Evolutionary conservation across 2,888 invertebrate species (phyloP).

Genomic region (Bugulina stolonifera): DNA sequence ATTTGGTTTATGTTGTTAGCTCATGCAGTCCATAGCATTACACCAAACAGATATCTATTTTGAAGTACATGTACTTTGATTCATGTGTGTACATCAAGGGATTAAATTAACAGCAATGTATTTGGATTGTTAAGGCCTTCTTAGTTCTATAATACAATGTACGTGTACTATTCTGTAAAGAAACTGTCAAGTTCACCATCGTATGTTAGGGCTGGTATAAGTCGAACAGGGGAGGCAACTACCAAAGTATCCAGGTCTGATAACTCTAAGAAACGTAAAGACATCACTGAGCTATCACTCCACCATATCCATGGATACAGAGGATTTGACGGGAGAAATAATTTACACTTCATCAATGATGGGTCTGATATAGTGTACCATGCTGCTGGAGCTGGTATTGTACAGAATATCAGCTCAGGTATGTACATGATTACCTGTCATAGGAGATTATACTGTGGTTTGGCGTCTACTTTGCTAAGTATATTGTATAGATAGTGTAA

Average conservation of each 20-base stretch:
- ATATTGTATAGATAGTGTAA: too few relatives aligned
- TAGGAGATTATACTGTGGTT: too few relatives aligned
- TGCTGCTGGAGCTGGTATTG: slow-evolving; percentile 52
- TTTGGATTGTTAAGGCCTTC: too few relatives aligned
- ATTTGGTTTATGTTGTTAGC: background rate
- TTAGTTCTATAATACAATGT: too few relatives aligned
- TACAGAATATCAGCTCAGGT: slow-evolving; percentile 50
- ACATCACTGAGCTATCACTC: slow-evolving; percentile 40
- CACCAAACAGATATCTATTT: too few relatives aligned
- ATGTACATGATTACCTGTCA: too few relatives aligned
- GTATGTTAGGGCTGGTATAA: slow-evolving; percentile 39
- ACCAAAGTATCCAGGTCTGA: slow-evolving; percentile 44
- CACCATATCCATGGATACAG: slow-evolving; percentile 52
- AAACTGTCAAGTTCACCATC: too few relatives aligned
- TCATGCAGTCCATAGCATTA: background rate
- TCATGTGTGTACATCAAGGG: too few relatives aligned
- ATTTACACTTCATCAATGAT: slow-evolving; percentile 51
- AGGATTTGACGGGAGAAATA: slow-evolving; percentile 52
- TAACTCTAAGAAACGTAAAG: slow-evolving; percentile 25
- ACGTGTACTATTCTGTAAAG: too few relatives aligned
- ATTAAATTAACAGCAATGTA: too few relatives aligned
- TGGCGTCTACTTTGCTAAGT: too few relatives aligned
- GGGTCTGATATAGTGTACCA: slow-evolving; percentile 52
- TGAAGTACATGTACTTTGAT: too few relatives aligned
- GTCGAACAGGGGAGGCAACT: slow-evolving; percentile 40